phyloP scores from a whole-genome alignment of 2,888 invertebrate species.

The Oxystoma pomonae region DNA sequence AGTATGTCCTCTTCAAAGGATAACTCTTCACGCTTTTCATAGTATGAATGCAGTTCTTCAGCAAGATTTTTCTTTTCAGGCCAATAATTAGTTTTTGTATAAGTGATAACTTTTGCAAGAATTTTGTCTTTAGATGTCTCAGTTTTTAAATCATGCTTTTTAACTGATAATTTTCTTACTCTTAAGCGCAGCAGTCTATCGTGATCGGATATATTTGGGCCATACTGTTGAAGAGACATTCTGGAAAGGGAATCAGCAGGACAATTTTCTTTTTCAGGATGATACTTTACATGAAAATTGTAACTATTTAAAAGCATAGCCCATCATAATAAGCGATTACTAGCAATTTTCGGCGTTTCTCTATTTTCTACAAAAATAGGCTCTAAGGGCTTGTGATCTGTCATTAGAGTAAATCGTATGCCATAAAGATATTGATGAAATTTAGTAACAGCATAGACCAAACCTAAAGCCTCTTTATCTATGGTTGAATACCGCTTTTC shows the following conservation, averaged over 20 bases:
- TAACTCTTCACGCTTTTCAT: neutral
- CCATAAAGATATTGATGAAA: neutral
- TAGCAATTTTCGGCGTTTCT: too few relatives aligned
- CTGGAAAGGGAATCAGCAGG: neutral
- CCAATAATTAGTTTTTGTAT: neutral
- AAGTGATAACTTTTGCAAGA: too few relatives aligned
- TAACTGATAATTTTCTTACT: neutral
- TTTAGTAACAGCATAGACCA: neutral
- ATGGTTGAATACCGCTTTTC: neutral
- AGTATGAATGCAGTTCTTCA: neutral
- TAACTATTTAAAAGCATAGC: neutral
- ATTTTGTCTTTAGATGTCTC: neutral
- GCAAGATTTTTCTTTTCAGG: neutral
- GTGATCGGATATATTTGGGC: neutral
- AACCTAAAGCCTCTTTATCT: neutral
- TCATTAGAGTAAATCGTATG: neutral
- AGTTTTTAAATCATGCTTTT: neutral
- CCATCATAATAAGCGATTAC: neutral
- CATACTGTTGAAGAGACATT: neutral
- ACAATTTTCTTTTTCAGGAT: neutral
- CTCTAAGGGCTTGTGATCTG: neutral
- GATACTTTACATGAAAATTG: neutral
- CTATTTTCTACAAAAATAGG: too few relatives aligned
- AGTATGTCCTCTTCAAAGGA: neutral
- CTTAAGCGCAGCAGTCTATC: neutral